A percentile compares a stretch with the other conserved stretches of the same genome.
Conservation (phyloP, 2,888 invertebrate species). For the Hyposoter dolosus region DNA sequence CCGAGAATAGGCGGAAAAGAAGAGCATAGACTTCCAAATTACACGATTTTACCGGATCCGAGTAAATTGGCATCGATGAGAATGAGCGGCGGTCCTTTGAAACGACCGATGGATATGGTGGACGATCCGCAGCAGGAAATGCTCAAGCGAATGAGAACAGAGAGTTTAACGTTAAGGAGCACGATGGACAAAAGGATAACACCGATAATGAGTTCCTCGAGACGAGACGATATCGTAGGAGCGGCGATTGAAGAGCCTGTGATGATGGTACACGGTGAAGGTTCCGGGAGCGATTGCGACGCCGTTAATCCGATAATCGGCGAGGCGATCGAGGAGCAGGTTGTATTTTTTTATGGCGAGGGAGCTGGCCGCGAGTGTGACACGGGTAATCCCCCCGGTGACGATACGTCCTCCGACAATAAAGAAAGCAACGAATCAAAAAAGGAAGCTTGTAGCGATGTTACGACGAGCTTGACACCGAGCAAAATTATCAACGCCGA, state of each 20-base stretch:
- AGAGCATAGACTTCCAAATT: constrained; percentile 81
- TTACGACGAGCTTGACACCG: constrained; percentile 70
- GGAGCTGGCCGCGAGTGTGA: constrained; percentile 91
- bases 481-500: constrained; percentile 73
- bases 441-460: constrained; percentile 74
- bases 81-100: constrained; percentile 76
- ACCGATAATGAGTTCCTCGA: constrained; percentile 73
- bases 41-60: constrained; percentile 81
- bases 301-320: constrained; percentile 86
- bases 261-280: constrained; percentile 90
- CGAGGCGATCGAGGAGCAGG: constrained; percentile 91
- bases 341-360: constrained; percentile 89
- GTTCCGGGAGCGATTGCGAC: constrained; percentile 89
- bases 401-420: constrained; percentile 78
- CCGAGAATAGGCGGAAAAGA: constrained; percentile 76
- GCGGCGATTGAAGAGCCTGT: constrained; percentile 91
- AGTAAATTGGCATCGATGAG: constrained; percentile 80
- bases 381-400: constrained; percentile 89
- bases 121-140: constrained; percentile 76
- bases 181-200: constrained; percentile 73
- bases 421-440: constrained; percentile 80
- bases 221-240: constrained; percentile 85
- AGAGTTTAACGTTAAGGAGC: constrained; percentile 78
- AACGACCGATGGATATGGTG: constrained; percentile 77
- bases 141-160: constrained; percentile 80